Evolutionary conservation across 2,888 invertebrate genomes (phyloP), one percentile per base, ranked within the genome.

Genomic region (Autographa gamma): DNA sequence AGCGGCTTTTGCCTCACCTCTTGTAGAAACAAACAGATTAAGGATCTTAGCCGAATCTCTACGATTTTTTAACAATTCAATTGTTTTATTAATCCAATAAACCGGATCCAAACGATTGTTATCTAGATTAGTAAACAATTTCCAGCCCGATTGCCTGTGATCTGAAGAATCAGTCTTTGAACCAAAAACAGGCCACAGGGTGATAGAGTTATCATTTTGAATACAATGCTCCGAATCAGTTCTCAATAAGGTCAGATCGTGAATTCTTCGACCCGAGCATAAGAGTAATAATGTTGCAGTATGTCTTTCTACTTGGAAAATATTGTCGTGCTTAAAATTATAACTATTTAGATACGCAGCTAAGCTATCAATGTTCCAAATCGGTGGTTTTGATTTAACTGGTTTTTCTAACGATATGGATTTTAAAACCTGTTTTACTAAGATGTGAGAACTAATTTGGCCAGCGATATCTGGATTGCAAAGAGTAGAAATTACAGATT

Each of bases 401-500:
- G 66, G 66, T 13, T 66, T 14, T n/a, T 54, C 54, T 5, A 66
- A n/a, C 25, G 60, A 38, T 25, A 66, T 66, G 0, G 60, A 60
- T 4, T 67, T 67, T 6, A 67, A 14, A 13, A 67, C 14, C 11
- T 67, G 67, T 8, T 62, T 67, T 31, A 67, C 62, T 19, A 67
- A 32, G 1, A 16, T 18, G 43, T 67, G 54, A 9, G 38, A 18
- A 67, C 61, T 61, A 56, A 61, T 9, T 2, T 0, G n/a, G 6
- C 56, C 41, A 4, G 60, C 7, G 14, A 3, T 6, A 0, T 71
- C 54, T 13, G 54, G 13, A 18, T 73, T 69, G 61, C 76, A 77
- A 0, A 79, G n/a, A 0, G 76, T 76, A 6, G 76, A 67, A 0
- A 81, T 56, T 11, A 75, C 79, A n/a, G 77, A 81, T 60, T 81